These are phyloP conservation scores for Lepus europaeus DNA, from an alignment of 2,113 vertebrate species.

Conservation along the genomic window DNA sequence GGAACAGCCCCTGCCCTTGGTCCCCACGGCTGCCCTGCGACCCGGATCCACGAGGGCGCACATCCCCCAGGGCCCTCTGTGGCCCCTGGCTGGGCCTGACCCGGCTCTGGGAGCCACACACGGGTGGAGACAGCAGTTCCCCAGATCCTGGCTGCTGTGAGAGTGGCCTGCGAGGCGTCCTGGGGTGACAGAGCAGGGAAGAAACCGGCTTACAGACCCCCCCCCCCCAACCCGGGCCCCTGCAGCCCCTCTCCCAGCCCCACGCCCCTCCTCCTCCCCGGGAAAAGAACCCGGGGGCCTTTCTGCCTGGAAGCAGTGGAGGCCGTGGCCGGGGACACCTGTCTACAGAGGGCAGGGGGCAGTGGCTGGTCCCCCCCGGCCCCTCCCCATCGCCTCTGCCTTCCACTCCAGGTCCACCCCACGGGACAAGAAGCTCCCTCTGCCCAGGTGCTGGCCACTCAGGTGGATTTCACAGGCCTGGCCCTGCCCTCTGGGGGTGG, in stretches of 20 bases:
- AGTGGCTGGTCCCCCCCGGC: accelerated
- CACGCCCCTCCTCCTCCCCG: background rate
- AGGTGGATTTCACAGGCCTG: background rate
- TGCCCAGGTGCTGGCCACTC: background rate
- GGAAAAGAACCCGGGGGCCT: background rate
- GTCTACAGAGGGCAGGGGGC: accelerated
- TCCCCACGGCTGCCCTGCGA: too few relatives aligned
- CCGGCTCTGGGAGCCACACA: too few relatives aligned
- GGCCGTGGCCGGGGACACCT: too few relatives aligned
- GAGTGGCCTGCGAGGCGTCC: too few relatives aligned
- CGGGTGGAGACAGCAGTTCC: too few relatives aligned
- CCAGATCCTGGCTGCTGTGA: too few relatives aligned
- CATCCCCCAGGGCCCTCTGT: too few relatives aligned
- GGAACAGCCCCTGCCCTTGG: background rate
- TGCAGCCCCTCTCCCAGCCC: background rate
- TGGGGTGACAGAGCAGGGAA: too few relatives aligned
- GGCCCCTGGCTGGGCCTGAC: too few relatives aligned
- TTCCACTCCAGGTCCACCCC: background rate
- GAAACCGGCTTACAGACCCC: accelerated
- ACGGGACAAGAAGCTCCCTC: background rate
- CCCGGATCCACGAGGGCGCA: background rate
- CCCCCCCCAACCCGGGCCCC: accelerated
- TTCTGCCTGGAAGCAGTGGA: background rate
- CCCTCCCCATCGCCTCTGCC: accelerated
- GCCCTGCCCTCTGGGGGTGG: too few relatives aligned